These are phyloP conservation scores for Siphamia tubifer DNA, from an alignment of 2,113 vertebrate species.

Conservation along the genomic window DNA sequence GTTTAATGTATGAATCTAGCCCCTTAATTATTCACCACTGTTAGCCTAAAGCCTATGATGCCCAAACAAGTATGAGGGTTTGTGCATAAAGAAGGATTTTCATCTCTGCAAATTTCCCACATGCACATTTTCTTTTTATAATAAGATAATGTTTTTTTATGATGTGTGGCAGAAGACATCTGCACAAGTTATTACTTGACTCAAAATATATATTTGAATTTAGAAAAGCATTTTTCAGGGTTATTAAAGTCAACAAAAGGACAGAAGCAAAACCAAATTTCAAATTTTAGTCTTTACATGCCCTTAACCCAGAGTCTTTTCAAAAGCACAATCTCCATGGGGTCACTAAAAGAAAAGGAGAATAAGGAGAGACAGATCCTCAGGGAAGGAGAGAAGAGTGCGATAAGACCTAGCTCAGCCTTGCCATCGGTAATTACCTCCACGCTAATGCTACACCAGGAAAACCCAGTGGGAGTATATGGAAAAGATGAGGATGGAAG, in stretches of 20 bases:
- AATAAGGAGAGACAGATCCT: constrained; percentile 10
- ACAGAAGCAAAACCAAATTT: constrained; percentile 9
- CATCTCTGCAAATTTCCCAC: background rate
- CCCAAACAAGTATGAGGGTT: background rate
- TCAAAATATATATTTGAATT: background rate
- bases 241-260: constrained; percentile 24
- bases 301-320: constrained; percentile 27
- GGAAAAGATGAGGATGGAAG: constrained; percentile 28
- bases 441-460: constrained; percentile 44
- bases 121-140: background rate
- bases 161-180: background rate
- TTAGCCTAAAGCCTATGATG: constrained; percentile 7
- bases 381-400: constrained; percentile 36
- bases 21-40: constrained; percentile 47
- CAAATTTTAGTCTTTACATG: constrained; percentile 26
- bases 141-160: background rate
- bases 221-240: constrained; percentile 4
- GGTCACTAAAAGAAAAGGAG: constrained; percentile 24
- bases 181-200: background rate
- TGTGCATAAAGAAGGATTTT: background rate
- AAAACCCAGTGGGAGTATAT: constrained; percentile 38
- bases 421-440: constrained; percentile 63
- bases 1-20: constrained; percentile 30
- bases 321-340: constrained; percentile 21
- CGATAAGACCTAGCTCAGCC: constrained; percentile 65